Evolutionary conservation across 2,888 invertebrate genomes (phyloP).

Genomic region (Prionchulus punctatus): DNA sequence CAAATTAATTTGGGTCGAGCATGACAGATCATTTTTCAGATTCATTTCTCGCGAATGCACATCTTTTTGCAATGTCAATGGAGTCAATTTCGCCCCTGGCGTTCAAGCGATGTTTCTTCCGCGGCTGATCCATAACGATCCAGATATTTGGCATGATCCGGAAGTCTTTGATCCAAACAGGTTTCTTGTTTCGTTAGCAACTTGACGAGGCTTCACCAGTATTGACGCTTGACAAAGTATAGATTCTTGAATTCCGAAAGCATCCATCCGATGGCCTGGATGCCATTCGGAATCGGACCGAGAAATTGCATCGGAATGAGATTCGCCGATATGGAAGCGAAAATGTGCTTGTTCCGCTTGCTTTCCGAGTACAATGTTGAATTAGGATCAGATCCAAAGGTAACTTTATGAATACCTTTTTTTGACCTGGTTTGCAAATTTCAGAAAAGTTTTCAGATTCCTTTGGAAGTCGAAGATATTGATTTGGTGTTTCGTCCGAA

Average conservation of each 20-base stretch:
- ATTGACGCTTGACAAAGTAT: background rate
- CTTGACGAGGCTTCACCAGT: background rate
- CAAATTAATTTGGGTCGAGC: conserved; percentile 13
- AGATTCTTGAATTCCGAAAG: background rate
- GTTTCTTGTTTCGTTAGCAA: no score
- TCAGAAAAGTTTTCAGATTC: no score
- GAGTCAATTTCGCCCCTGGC: conserved; percentile 16
- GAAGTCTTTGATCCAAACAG: conserved; percentile 20
- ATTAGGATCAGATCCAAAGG: background rate
- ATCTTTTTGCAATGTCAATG: conserved; percentile 16
- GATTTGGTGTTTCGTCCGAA: background rate
- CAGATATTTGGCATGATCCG: conserved; percentile 20
- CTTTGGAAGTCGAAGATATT: no score
- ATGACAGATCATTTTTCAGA: no score
- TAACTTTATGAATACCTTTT: background rate
- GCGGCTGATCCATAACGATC: conserved; percentile 15
- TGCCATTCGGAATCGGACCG: conserved; percentile 25
- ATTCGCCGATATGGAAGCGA: conserved; percentile 26
- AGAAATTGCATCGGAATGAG: conserved; percentile 24
- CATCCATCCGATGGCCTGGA: conserved; percentile 14
- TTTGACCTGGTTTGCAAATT: background rate
- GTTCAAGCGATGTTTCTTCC: conserved; percentile 12
- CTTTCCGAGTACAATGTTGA: conserved; percentile 13
- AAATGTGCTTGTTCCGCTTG: conserved; percentile 18
- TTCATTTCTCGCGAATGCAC: conserved; percentile 19